Base-by-base conservation (phyloP, 2,113 vertebrate species). In the Hippocampus mohnikei region DNA sequence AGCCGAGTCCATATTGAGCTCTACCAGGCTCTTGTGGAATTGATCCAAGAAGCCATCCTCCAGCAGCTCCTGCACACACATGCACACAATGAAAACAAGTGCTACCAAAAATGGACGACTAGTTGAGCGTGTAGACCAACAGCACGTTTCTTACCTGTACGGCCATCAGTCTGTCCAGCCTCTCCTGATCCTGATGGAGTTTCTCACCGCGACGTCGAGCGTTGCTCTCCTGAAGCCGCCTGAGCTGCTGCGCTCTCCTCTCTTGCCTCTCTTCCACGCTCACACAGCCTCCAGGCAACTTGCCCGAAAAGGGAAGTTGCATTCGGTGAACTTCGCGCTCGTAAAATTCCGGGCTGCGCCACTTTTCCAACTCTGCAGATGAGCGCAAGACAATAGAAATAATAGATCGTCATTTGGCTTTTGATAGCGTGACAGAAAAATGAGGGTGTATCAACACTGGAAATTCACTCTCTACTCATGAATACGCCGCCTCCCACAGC, bases 1-100 rank as follows among this genome's bases (percentile, higher is more conserved):
- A 0, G 95, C 94, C 3, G 96, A 98, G 91, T 98, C 96, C 97
- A 99, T 98, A 91, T 98, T 98, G 73, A 98, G 91, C 82, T 97
- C 95, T 65, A 96, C 87, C 84, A 99, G 91, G 42, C 92, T 95
- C 90, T 95, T 96, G 80, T 96, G 96, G 80, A 98, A 98, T 27
- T 95, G 96, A 72, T 93, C 93, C 75, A 92, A 18, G 50, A 91
- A 63, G 0, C 92, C 92, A 0, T 93, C 90, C 46, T 93, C 92
- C 73, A 91, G 66, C 72, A 93, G 84, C 77, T 93, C 92, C 93
- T 93, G 66, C 8, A 72, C 5, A 48, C 16, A 73, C 41, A 59
- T 0, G 41, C 5, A 42, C 5, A 2, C 29, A n/a, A 44, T 44
- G 46, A 18, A 18, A 11, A 52, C 50, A 52, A 21, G 50, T 2